phyloP scores from a whole-genome alignment of 2,888 invertebrate species.

The Caenorhabditis afra region DNA sequence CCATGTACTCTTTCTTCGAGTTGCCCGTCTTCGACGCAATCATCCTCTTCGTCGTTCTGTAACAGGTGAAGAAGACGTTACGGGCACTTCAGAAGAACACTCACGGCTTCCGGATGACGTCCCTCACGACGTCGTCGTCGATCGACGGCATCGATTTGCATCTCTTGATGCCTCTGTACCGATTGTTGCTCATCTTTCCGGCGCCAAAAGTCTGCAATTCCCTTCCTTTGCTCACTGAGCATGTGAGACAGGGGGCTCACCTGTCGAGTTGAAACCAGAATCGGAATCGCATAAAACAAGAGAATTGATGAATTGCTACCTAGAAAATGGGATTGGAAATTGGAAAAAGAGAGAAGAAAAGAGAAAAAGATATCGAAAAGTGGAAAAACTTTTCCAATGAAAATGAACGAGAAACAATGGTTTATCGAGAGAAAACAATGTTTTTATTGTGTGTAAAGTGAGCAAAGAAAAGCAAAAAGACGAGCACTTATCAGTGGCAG shows the following conservation, averaged over 20 bases:
- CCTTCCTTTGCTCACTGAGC: too few relatives aligned
- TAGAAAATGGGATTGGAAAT: conserved; percentile 3
- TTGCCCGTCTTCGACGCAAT: conserved; percentile 6
- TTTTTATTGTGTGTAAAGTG: too few relatives aligned
- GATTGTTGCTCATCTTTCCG: conserved; percentile 33
- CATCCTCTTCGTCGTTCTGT: conserved; percentile 22
- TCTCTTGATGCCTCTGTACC: conserved; percentile 36
- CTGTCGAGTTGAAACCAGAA: not conserved
- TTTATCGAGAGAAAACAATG: too few relatives aligned
- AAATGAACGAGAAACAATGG: too few relatives aligned
- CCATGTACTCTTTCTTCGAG: conserved; percentile 48
- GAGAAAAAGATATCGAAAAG: conserved; percentile 10
- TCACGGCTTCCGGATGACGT: conserved; percentile 25
- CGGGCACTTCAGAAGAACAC: not conserved
- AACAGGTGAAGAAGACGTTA: not conserved
- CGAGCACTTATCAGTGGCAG: too few relatives aligned
- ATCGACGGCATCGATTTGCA: conserved; percentile 53
- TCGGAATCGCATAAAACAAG: conserved; percentile 1
- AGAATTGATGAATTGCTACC: conserved; percentile 3
- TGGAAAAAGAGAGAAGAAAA: conserved; percentile 1
- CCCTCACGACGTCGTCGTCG: conserved; percentile 28
- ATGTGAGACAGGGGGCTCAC: too few relatives aligned
- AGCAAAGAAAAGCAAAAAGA: too few relatives aligned
- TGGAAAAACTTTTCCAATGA: too few relatives aligned
- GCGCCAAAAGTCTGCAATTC: too few relatives aligned